Evolutionary conservation across 1,140 invertebrate species (phyloP).

Genomic region (Colletes gigas): DNA sequence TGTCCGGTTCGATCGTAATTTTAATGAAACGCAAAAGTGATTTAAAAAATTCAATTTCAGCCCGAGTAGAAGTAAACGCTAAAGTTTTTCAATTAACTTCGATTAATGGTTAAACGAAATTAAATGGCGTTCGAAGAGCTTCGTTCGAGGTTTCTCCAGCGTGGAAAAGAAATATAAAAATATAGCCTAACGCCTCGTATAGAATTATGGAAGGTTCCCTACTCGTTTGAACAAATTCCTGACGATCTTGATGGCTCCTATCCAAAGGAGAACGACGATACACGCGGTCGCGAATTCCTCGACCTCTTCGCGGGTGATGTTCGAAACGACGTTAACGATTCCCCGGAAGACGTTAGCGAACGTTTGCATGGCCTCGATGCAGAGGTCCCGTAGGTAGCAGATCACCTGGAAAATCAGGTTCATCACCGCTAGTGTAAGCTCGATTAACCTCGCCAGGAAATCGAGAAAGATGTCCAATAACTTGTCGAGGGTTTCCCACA

Average conservation of each 20-base stretch:
- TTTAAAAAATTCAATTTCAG: neutral
- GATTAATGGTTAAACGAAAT: too few species aligned
- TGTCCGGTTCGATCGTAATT: neutral
- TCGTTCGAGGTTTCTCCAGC: too few species aligned
- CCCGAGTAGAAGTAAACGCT: too few species aligned
- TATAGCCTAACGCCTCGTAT: neutral
- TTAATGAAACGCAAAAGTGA: neutral
- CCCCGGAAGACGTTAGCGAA: constrained; percentile 70
- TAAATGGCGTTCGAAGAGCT: too few species aligned
- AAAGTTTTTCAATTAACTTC: too few species aligned
- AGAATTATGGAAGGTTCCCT: neutral
- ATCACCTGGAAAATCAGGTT: constrained; percentile 66
- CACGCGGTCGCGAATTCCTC: constrained; percentile 72
- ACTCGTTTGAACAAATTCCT: constrained; percentile 61
- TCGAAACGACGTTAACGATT: constrained; percentile 65
- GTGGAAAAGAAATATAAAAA: too few species aligned
- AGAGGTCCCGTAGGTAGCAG: constrained; percentile 69
- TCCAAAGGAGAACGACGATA: constrained; percentile 71
- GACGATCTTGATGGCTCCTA: constrained; percentile 60
- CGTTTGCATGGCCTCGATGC: constrained; percentile 71
- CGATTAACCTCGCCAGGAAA: constrained; percentile 64
- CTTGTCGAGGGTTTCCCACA: constrained; percentile 69
- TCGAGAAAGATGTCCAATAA: constrained; percentile 69
- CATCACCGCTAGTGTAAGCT: constrained; percentile 67
- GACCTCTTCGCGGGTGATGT: constrained; percentile 69